Evolutionary conservation across 2,888 invertebrate species (phyloP).

Genomic region (Baccha elongata): DNA sequence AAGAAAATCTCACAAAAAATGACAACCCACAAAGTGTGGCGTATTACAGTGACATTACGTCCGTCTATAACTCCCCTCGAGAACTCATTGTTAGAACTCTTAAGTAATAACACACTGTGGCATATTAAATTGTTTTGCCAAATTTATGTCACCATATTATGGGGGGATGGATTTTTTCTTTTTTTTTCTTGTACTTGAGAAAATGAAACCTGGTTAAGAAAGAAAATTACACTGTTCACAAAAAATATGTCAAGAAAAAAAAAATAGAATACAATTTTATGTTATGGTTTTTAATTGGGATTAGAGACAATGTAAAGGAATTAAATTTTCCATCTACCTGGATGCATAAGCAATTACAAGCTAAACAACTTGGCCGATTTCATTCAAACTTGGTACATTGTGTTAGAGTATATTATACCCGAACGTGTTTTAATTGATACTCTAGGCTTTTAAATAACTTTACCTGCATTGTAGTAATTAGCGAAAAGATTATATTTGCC

Average conservation of each 20-base stretch:
- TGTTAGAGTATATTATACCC: no score
- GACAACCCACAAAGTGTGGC: conserved; percentile 17
- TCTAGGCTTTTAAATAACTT: no score
- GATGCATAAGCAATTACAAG: no score
- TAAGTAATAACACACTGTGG: conserved; percentile 76
- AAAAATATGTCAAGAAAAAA: conserved; percentile 7
- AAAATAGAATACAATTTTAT: not conserved
- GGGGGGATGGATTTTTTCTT: conserved; percentile 60
- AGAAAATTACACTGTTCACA: conserved; percentile 21
- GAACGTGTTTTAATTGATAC: no score
- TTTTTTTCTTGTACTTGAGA: conserved; percentile 11
- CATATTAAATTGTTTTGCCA: conserved; percentile 78
- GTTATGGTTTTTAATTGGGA: no score
- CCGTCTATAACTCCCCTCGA: conserved; percentile 16
- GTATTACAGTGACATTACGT: conserved; percentile 10
- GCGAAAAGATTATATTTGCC: no score
- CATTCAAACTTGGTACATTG: no score
- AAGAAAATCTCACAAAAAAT: conserved; percentile 62
- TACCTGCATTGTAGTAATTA: no score
- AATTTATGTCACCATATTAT: conserved; percentile 79
- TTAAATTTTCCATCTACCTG: no score
- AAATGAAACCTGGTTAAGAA: conserved; percentile 18
- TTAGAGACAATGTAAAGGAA: no score
- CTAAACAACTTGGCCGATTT: no score
- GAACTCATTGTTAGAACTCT: conserved; percentile 65